Conservation (phyloP, 1,140 invertebrate species). For the Cotesia glomerata region DNA sequence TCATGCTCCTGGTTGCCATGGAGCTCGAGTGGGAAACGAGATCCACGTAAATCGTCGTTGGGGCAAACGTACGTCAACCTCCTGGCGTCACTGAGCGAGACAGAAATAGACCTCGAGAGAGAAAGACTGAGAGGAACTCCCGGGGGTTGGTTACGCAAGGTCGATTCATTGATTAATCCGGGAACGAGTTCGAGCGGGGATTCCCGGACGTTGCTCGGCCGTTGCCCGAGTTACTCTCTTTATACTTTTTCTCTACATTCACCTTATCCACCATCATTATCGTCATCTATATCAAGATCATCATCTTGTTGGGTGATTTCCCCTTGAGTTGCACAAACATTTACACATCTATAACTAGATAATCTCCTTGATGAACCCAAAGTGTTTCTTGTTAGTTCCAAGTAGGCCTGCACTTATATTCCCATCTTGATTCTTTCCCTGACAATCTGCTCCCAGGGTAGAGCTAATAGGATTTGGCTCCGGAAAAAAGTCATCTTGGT, state of each 20-base stretch:
- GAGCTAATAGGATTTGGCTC: too few relatives aligned
- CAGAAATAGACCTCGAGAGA: background rate
- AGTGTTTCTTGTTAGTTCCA: too few relatives aligned
- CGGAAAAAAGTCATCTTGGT: too few relatives aligned
- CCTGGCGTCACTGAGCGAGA: background rate
- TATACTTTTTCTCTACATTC: background rate
- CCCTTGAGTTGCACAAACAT: too few relatives aligned
- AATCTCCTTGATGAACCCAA: too few relatives aligned
- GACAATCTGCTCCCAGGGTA: too few relatives aligned
- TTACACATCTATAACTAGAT: too few relatives aligned
- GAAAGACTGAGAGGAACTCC: conserved; percentile 18
- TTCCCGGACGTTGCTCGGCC: conserved; percentile 10
- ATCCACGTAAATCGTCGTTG: conserved; percentile 1
- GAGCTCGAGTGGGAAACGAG: background rate
- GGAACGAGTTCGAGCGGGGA: conserved; percentile 19
- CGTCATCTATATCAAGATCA: too few relatives aligned
- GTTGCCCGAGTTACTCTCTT: conserved; percentile 14
- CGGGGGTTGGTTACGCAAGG: conserved; percentile 24
- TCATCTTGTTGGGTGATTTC: too few relatives aligned
- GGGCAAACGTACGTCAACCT: conserved; percentile 21
- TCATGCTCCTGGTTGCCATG: background rate
- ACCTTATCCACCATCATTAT: too few relatives aligned
- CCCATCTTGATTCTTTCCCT: too few relatives aligned
- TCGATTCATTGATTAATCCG: conserved; percentile 33
- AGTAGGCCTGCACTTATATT: too few relatives aligned